These are phyloP conservation scores for Plectrocnemia conspersa DNA, from an alignment of 1,140 invertebrate species.

Conservation along the genomic window DNA sequence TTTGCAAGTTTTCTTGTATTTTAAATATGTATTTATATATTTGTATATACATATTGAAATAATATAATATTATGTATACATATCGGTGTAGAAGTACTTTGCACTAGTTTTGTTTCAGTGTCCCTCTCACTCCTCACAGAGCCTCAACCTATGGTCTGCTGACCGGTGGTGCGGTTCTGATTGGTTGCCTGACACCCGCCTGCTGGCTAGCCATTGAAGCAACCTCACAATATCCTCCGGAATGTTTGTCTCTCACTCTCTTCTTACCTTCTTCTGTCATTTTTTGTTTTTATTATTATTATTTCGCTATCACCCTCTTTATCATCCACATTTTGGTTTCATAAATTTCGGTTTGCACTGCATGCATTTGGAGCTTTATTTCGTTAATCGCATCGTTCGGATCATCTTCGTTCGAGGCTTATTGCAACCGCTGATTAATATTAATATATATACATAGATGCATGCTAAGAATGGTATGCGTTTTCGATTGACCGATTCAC, in stretches of 20 bases:
- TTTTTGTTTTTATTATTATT: background rate
- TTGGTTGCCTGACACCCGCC: slow-evolving; percentile 31
- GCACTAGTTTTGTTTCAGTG: slow-evolving; percentile 55
- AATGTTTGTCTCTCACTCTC: slow-evolving; percentile 40
- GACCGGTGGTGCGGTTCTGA: slow-evolving; percentile 27
- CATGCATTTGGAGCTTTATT: background rate
- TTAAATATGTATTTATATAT: slow-evolving; percentile 21
- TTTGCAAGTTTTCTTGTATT: slow-evolving; percentile 23
- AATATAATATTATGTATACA: too few relatives aligned
- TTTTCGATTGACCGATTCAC: slow-evolving; percentile 29
- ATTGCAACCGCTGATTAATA: slow-evolving; percentile 20
- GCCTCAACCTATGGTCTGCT: slow-evolving; percentile 23
- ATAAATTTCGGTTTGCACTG: background rate
- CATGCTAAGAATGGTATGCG: slow-evolving; percentile 23
- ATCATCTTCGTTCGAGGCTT: background rate
- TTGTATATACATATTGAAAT: slow-evolving; percentile 26
- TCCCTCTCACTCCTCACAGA: slow-evolving; percentile 47
- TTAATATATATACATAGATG: slow-evolving; percentile 17
- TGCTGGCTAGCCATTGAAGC: slow-evolving; percentile 27
- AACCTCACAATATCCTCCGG: slow-evolving; percentile 34
- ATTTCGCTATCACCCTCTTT: background rate
- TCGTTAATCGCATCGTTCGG: background rate
- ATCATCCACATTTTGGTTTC: background rate
- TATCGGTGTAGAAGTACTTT: slow-evolving; percentile 39
- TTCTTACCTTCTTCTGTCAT: slow-evolving; percentile 20